A percentile compares a stretch with the other conserved stretches of the same genome.
phyloP scores from a whole-genome alignment of 2,797 vertebrate genomes.

The Bufotes viridis region DNA sequence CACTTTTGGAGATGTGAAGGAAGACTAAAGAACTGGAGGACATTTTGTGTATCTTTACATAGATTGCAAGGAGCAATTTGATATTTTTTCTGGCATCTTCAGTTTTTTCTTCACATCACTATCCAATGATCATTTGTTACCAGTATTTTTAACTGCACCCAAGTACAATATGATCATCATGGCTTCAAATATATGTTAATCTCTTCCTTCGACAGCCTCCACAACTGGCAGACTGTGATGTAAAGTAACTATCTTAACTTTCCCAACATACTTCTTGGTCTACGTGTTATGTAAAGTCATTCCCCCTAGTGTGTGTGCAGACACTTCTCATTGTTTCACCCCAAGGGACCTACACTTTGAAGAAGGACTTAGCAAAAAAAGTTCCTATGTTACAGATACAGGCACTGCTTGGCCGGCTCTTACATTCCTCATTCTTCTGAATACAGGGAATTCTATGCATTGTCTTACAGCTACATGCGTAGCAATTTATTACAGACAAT shows the following conservation, averaged over 20 bases:
- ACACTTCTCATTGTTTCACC: slow-evolving; percentile 49
- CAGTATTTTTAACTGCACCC: not conserved
- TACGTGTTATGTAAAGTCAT: slow-evolving; percentile 28
- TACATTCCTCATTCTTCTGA: slow-evolving; percentile 24
- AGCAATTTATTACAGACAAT: not conserved
- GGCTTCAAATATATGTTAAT: slow-evolving; percentile 38
- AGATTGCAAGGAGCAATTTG: not conserved
- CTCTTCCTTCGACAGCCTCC: slow-evolving; percentile 22
- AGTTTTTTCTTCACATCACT: not conserved
- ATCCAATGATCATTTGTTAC: not conserved
- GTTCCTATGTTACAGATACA: slow-evolving; percentile 22
- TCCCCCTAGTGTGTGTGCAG: slow-evolving; percentile 11
- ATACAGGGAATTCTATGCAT: slow-evolving; percentile 7
- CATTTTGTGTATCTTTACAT: not conserved
- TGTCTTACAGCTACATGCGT: slow-evolving; percentile 2
- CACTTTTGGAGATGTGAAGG: too few relatives aligned
- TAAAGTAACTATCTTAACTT: slow-evolving; percentile 28
- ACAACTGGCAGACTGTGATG: slow-evolving; percentile 45
- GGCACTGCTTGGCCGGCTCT: not conserved
- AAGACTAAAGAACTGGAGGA: too few relatives aligned
- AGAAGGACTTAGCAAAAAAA: slow-evolving; percentile 30
- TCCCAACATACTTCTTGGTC: slow-evolving; percentile 31
- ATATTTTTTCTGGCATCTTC: not conserved
- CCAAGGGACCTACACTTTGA: slow-evolving; percentile 48
- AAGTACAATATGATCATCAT: not conserved